Base-by-base conservation (phyloP, 2,113 vertebrate species). In the Pipa parva region DNA sequence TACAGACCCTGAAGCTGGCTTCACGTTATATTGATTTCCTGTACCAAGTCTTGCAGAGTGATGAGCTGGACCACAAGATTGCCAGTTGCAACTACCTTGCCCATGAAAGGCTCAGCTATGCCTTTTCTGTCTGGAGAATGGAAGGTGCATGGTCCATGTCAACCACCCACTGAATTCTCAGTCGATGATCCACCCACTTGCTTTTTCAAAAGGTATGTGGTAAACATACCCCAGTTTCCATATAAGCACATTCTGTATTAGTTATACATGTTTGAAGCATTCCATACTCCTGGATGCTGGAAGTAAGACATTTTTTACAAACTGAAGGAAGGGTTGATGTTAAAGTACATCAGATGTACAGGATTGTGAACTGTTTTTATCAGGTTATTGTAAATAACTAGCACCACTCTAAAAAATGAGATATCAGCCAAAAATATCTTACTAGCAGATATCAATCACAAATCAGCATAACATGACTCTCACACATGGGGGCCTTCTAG, bases 101-200 rank as follows among this genome's bases (percentile, higher is more conserved):
- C 74, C 91, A 94, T 9, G 91, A 93, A 78, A 80, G 92, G 80
- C 91, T 94, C 63, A 92, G 91, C 88, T 93, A 92, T 2, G 92
- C 92, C 77, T 94, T 94, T 78, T 94, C 92, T 0, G 90, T 93
- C 46, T 94, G 92, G 92, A 91, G 92, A 87, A 93, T 94, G 91
- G 92, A 94, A 80, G 92, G 91, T 3, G 91, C 92, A 78, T 93
- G 91, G 92, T 87, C 92, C 78, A 90, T 92, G 91, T 94, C 91
- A 1, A 74, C 91, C 10, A 90, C 90, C 59, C 92, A 92, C 82
- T 93, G 82, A 92, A 76, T 59, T 2, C 27, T n/a, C 54, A 58
- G 48, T 7, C 22, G 65, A 59, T 60, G 56, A 46, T 46, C 58
- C 39, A 51, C 33, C 49, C 60, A 46, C 33, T 27, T 39, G 65